Conservation (phyloP, 2,113 vertebrate genomes). For the Eretmochelys imbricata region DNA sequence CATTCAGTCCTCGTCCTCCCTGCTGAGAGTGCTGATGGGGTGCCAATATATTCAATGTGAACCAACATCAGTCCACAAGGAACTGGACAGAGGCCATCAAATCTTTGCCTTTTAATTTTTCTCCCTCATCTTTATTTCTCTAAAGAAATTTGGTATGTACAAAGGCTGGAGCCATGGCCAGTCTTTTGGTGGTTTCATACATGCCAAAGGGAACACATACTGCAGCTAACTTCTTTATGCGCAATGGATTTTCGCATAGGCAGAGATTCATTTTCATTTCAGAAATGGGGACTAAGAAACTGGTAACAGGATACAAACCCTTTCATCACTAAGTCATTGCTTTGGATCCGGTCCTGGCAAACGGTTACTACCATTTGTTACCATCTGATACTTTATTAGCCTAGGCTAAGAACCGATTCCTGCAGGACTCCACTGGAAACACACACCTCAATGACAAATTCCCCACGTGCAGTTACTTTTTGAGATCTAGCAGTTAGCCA, state of each 20-base stretch:
- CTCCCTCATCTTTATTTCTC: slow-evolving; percentile 72
- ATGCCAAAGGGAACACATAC: not conserved
- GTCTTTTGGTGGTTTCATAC: slow-evolving; percentile 66
- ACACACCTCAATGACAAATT: not conserved
- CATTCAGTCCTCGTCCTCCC: slow-evolving; percentile 48
- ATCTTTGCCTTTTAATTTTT: slow-evolving; percentile 69
- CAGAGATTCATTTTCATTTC: slow-evolving; percentile 23
- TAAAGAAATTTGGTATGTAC: slow-evolving; percentile 71
- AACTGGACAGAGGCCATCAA: slow-evolving; percentile 69
- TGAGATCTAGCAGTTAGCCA: not conserved
- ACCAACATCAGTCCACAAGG: slow-evolving; percentile 61
- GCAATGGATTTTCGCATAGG: not conserved
- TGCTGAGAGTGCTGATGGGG: slow-evolving; percentile 63
- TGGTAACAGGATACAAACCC: not conserved
- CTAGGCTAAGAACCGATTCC: not conserved
- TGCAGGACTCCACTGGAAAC: not conserved
- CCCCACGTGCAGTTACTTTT: not conserved
- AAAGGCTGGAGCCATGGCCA: slow-evolving; percentile 67
- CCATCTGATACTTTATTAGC: not conserved
- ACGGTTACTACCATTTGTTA: not conserved
- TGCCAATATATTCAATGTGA: slow-evolving; percentile 65
- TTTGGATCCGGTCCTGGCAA: not conserved
- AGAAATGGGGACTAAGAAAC: not conserved
- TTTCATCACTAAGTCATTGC: not conserved
- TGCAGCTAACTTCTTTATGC: slow-evolving; percentile 47